Base-by-base conservation (phyloP, 2,797 vertebrate genomes). In the Aeoliscus strigatus region DNA sequence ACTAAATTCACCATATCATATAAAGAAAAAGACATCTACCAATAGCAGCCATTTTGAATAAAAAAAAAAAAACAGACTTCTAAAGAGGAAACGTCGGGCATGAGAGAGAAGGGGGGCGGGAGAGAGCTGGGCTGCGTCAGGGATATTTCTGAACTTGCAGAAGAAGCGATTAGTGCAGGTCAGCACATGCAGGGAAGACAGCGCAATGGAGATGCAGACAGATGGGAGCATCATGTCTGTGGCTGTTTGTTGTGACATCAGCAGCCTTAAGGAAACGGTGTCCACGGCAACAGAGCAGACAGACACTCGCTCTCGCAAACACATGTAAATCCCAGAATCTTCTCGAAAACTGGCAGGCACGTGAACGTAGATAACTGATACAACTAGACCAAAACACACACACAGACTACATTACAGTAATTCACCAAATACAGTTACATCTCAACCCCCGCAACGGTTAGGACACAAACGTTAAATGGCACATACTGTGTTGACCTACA, bases 271-370 rank as follows among this genome's bases (percentile, higher is more conserved):
- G 65, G 49, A 60, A 70, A 77, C 47, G 60, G 78, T 82, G 81
- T 81, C 82, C 80, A 82, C 62, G 63, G 82, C 74, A 80, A 83
- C 80, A 45, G 66, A 62, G 70, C 59, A 56, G 67, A 41, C 60
- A 51, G 46, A 62, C 49, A 47, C 62, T 62, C 55, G 34, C 27
- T 12, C 37, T 44, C 47, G 31, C 59, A n/a, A 60, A 54, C 52
- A 50, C 25, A 30, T n/a, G 31, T 37, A 36, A 53, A 64, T 70
- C 63, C 57, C 44, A 53, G 51, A 62, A 67, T 62, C 39, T 16
- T 34, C 31, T 39, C 6, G 38, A 46, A 56, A 11, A 7, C 36
- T 39, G 52, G 36, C 53, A 66, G 43, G 66, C 27, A 42, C 51
- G 42, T 43, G 27, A 73, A 51, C 39, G 30, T 32, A 7, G n/a